Percentiles rank a stretch among this genome's conserved stretches.
Conservation (phyloP, 2,888 invertebrate genomes). For the Dascillus cervinus region DNA sequence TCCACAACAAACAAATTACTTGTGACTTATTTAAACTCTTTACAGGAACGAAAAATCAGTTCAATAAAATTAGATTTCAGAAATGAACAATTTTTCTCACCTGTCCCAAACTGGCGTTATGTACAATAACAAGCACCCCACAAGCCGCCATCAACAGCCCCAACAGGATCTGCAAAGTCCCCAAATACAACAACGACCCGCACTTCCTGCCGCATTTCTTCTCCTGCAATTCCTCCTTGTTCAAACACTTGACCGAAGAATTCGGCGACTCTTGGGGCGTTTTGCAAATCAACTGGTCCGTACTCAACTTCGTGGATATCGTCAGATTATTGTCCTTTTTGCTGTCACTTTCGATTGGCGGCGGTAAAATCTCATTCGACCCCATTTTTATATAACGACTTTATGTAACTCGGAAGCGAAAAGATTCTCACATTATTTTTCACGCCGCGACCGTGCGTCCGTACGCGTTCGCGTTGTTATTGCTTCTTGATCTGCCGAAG, state of each 20-base stretch:
- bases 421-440: conserved; percentile 6
- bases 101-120: conserved; percentile 48
- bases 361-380: conserved; percentile 1
- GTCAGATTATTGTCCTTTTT: conserved; percentile 22
- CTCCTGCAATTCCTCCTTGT: conserved; percentile 16
- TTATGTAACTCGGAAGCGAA: conserved; percentile 1
- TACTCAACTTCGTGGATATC: conserved; percentile 40
- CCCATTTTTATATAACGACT: conserved; percentile 7
- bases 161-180: conserved; percentile 54
- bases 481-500: background rate
- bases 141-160: conserved; percentile 56
- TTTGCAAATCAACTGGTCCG: conserved; percentile 52
- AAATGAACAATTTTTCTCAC: conserved; percentile 22
- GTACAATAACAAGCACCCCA: conserved; percentile 55
- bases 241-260: conserved; percentile 24
- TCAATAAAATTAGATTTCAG: background rate
- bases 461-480: no score
- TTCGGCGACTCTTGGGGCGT: conserved; percentile 40
- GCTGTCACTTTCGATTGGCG: conserved; percentile 2
- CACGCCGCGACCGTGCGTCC: no score
- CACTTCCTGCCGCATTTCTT: conserved; percentile 5
- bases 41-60: no score
- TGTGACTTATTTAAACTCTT: no score
- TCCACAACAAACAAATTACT: no score
- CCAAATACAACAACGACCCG: conserved; percentile 46